phyloP scores from a whole-genome alignment of 2,888 invertebrate genomes.

The Nemotelus pantherinus region DNA sequence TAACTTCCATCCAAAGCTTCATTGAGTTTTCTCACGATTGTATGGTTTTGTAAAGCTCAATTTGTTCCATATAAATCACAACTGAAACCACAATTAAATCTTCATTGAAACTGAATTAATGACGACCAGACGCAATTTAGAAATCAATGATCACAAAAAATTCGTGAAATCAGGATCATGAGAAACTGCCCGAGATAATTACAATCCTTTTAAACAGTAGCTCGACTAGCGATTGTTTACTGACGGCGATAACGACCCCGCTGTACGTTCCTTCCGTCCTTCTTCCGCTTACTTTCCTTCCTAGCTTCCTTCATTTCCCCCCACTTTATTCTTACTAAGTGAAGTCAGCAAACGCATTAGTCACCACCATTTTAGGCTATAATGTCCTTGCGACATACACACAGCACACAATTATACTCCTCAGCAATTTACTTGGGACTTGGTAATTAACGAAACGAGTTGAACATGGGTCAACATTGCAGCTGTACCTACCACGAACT shows the following conservation, averaged over 20 bases:
- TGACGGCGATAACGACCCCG: background rate
- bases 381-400: background rate
- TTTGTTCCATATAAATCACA: too few species aligned
- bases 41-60: too few species aligned
- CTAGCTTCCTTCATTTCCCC: background rate
- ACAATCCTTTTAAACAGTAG: constrained; percentile 14
- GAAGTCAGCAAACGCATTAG: background rate
- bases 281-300: background rate
- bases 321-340: background rate
- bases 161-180: background rate
- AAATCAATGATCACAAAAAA: too few species aligned
- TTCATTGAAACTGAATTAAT: too few species aligned
- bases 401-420: constrained; percentile 28
- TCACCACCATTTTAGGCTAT: background rate
- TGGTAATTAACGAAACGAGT: constrained; percentile 26
- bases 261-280: too few species aligned
- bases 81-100: too few species aligned
- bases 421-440: constrained; percentile 32
- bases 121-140: too few species aligned
- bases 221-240: background rate
- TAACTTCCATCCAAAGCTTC: too few species aligned
- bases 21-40: too few species aligned
- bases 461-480: constrained; percentile 33
- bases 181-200: constrained; percentile 9
- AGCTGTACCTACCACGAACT: background rate